Evolutionary conservation across 2,888 invertebrate species (phyloP), one percentile per base, ranked within the genome.

Genomic region (Leptopterna dolabrata): DNA sequence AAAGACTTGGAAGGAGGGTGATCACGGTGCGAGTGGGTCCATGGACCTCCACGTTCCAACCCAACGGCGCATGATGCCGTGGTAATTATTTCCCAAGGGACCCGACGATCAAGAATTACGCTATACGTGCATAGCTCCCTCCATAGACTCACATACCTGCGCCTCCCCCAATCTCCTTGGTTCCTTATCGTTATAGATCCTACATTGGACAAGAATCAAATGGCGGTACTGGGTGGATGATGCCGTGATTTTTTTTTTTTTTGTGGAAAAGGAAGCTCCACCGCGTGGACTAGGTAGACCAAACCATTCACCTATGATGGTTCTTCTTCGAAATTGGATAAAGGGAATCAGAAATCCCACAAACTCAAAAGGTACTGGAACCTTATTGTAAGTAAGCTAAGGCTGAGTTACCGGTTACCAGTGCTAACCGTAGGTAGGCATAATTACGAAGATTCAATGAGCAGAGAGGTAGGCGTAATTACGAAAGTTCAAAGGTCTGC

Each of bases 91-190:
- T 13, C 13, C 73, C 30, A 16, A 19, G 29, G 41, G 36, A 19
- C 3, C 73, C 30, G 73, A 41, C 73, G 19, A 41, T 41, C 30
- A 19, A 73, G 73, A 41, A 73, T 73, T 73, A 73, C 73, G 73
- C 41, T 73, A 73, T 16, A 73, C 73, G 73, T 73, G 73, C 73
- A 36, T 71, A 71, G 71, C 71, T 73, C 29, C 73, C 19, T 36
- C 41, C 73, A 7, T 1, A 41, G 73, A 6, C 73, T 73, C 30
- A 19, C 73, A 41, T 73, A 19, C 73, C 30, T 73, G 1, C 73
- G 14, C 36, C 73, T 19, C 36, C 70, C 70, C 70, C 73, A 41
- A 41, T 36, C 30, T 71, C 29, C 63, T 19, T 24, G 63, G 63
- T 11, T 63, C 63, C 13, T 73, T 16, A 36, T 36, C 13, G 2